These are phyloP conservation scores for Petrophora chlorosata DNA, from an alignment of 2,888 invertebrate species.

Conservation along the genomic window DNA sequence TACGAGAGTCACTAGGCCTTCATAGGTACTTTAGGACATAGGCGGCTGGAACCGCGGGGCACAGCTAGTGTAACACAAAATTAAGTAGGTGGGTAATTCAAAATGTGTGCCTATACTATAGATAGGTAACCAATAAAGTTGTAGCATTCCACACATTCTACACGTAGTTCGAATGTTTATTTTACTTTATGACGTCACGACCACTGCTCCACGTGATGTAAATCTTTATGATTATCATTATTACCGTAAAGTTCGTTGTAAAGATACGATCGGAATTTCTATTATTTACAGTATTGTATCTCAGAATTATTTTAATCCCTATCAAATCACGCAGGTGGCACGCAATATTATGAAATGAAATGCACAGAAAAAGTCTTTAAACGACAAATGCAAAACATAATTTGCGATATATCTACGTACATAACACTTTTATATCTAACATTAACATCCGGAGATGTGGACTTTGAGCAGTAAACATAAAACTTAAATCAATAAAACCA, in stretches of 20 bases:
- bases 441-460: too few relatives aligned
- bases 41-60: too few relatives aligned
- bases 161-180: slow-evolving; percentile 31
- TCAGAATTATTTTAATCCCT: not conserved
- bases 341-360: too few relatives aligned
- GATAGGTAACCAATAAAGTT: slow-evolving; percentile 20
- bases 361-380: too few relatives aligned
- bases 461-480: not conserved
- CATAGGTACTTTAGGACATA: too few relatives aligned
- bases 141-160: slow-evolving; percentile 19
- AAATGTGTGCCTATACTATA: too few relatives aligned
- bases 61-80: slow-evolving; percentile 11
- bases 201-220: slow-evolving; percentile 31
- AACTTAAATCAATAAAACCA: slow-evolving; percentile 5
- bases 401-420: too few relatives aligned
- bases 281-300: slow-evolving; percentile 18
- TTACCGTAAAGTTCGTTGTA: slow-evolving; percentile 21
- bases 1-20: too few relatives aligned
- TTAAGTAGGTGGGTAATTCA: slow-evolving; percentile 21
- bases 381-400: too few relatives aligned
- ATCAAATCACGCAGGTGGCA: slow-evolving; percentile 10
- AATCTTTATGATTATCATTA: slow-evolving; percentile 26
- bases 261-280: slow-evolving; percentile 30
- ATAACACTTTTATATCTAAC: too few relatives aligned
- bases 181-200: slow-evolving; percentile 34